Conservation (phyloP, 2,888 invertebrate genomes). For the Gastracanthus pulcherrimus region DNA sequence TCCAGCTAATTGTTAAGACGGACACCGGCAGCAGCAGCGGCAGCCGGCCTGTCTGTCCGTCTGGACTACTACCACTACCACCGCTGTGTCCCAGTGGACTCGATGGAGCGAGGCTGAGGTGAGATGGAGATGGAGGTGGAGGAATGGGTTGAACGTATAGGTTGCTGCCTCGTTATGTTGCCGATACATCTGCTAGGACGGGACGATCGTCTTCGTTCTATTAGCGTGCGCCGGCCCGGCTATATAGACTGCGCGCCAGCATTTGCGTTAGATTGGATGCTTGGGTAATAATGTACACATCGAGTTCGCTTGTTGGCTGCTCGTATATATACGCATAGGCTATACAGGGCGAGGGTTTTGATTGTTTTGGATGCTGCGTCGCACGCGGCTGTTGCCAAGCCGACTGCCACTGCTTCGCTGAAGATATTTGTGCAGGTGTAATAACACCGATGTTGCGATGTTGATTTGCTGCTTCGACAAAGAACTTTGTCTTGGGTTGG, state of each 20-base stretch:
- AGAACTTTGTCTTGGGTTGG: too few species aligned
- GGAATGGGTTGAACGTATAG: too few species aligned
- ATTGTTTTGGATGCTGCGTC: not conserved
- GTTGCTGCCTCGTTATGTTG: conserved; percentile 15
- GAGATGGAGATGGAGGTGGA: not conserved
- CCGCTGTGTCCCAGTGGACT: not conserved
- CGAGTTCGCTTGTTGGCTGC: not conserved
- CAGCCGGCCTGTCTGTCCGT: not conserved
- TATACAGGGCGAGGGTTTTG: not conserved
- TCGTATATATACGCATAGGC: not conserved
- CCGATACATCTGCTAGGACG: conserved; percentile 37
- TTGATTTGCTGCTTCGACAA: too few species aligned
- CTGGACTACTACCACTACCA: too few species aligned
- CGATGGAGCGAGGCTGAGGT: not conserved
- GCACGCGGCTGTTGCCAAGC: not conserved
- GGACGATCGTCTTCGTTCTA: conserved; percentile 45
- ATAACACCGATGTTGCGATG: not conserved
- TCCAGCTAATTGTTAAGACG: conserved; percentile 65
- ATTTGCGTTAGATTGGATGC: conserved; percentile 30
- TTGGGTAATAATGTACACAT: conserved; percentile 38
- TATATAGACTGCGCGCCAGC: not conserved
- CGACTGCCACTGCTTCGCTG: not conserved
- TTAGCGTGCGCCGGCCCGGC: not conserved
- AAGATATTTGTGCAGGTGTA: not conserved
- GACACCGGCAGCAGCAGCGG: conserved; percentile 32